Evolutionary conservation across 2,888 invertebrate genomes (phyloP).

Genomic region (Cinara cedri): DNA sequence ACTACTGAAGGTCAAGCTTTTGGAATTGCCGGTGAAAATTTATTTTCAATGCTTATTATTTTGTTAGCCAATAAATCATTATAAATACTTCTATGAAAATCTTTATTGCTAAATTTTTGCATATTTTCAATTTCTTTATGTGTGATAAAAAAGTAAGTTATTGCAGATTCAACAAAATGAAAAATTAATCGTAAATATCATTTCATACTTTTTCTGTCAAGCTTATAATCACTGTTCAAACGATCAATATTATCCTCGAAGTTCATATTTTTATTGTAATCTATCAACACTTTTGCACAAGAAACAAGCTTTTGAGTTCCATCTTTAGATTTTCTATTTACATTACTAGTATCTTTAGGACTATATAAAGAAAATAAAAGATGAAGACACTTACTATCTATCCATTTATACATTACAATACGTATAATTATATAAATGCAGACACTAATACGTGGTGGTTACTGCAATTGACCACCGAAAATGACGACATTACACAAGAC

Average conservation of each 20-base stretch:
- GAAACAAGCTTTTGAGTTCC: neutral
- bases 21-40: neutral
- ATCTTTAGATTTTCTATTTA: conserved; percentile 4
- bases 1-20: neutral
- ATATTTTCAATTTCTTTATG: conserved; percentile 23
- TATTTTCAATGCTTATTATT: conserved; percentile 2
- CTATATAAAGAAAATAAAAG: conserved; percentile 13
- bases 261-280: conserved; percentile 31
- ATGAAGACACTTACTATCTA: conserved; percentile 25
- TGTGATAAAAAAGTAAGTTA: conserved; percentile 5
- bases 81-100: conserved; percentile 22
- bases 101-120: neutral
- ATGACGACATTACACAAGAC: conserved; percentile 9
- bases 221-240: conserved; percentile 1
- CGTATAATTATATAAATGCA: neutral
- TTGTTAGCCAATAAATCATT: conserved; percentile 8
- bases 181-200: conserved; percentile 19
- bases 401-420: conserved; percentile 29
- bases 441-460: conserved; percentile 8
- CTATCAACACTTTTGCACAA: conserved; percentile 22
- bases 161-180: conserved; percentile 13
- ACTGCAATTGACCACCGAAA: conserved; percentile 2
- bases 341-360: conserved; percentile 10
- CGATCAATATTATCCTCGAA: conserved; percentile 12
- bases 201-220: conserved; percentile 29